A percentile compares a stretch with the other conserved stretches of the same genome.
Evolutionary conservation across 2,797 vertebrate species (phyloP).

Genomic region (Onychomys arenicola): DNA sequence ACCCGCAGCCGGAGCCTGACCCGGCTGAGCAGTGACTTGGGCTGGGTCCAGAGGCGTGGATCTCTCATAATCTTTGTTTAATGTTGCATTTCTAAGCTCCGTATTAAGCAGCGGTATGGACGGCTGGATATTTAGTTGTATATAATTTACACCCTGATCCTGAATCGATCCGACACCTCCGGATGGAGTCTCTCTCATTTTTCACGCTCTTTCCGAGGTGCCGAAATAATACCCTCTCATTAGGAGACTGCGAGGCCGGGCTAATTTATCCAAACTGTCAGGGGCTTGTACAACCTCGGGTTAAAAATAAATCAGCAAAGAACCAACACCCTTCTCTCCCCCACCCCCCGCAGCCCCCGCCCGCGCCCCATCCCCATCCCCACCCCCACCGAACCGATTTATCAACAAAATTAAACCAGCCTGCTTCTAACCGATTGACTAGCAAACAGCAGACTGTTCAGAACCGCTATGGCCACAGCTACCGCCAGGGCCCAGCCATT

Average conservation of each 20-base stretch:
- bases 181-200: slow-evolving; percentile 92
- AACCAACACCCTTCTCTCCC: slow-evolving; percentile 87
- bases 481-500: slow-evolving; percentile 72
- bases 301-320: slow-evolving; percentile 97
- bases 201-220: slow-evolving; percentile 94
- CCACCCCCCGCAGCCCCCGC: slow-evolving; percentile 19
- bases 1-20: slow-evolving; percentile 43
- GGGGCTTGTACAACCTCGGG: slow-evolving; percentile 96
- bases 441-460: slow-evolving; percentile 83
- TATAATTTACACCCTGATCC: slow-evolving; percentile 94
- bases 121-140: slow-evolving; percentile 90
- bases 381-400: slow-evolving; percentile 92
- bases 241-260: slow-evolving; percentile 94
- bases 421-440: slow-evolving; percentile 91
- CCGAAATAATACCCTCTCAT: slow-evolving; percentile 98
- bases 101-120: slow-evolving; percentile 89
- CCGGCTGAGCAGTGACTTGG: slow-evolving; percentile 55
- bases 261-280: slow-evolving; percentile 99
- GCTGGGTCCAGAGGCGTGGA: slow-evolving; percentile 76
- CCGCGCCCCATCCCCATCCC: slow-evolving; percentile 46
- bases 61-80: slow-evolving; percentile 90
- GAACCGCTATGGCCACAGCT: slow-evolving; percentile 65
- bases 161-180: slow-evolving; percentile 97
- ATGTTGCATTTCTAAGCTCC: slow-evolving; percentile 91
- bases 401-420: slow-evolving; percentile 97